Evolutionary conservation across 2,113 vertebrate species (phyloP).

Genomic region (Chloroceryle aenea): DNA sequence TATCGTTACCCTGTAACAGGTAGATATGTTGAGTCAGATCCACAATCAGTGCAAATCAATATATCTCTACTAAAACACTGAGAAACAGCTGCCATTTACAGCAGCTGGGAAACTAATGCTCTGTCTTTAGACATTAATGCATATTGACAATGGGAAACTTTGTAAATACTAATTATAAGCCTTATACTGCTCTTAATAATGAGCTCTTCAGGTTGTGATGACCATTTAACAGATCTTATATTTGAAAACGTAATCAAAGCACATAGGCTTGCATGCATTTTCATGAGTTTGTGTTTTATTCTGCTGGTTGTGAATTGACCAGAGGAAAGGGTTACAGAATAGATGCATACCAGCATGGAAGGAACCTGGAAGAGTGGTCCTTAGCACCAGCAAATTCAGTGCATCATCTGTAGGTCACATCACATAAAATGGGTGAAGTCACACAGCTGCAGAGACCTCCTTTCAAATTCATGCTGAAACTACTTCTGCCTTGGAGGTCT

Average conservation of each 20-base stretch:
- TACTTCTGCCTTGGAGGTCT: neutral
- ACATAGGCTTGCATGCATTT: neutral
- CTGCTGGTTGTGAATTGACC: neutral
- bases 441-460: neutral
- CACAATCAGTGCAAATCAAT: slow-evolving; percentile 32
- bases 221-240: neutral
- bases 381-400: neutral
- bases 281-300: neutral
- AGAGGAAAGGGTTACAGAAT: neutral
- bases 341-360: neutral
- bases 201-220: neutral
- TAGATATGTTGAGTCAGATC: slow-evolving; percentile 39
- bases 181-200: neutral
- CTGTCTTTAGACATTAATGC: neutral
- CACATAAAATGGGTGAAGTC: neutral
- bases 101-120: neutral
- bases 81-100: neutral
- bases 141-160: neutral
- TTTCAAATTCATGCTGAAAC: neutral
- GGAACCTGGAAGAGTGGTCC: neutral
- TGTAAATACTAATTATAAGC: slow-evolving; percentile 19
- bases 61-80: neutral
- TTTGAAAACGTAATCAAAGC: neutral
- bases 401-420: neutral
- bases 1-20: slow-evolving; percentile 40